Base-by-base conservation (phyloP, 2,888 invertebrate species). In the Rhamnusium bicolor region DNA sequence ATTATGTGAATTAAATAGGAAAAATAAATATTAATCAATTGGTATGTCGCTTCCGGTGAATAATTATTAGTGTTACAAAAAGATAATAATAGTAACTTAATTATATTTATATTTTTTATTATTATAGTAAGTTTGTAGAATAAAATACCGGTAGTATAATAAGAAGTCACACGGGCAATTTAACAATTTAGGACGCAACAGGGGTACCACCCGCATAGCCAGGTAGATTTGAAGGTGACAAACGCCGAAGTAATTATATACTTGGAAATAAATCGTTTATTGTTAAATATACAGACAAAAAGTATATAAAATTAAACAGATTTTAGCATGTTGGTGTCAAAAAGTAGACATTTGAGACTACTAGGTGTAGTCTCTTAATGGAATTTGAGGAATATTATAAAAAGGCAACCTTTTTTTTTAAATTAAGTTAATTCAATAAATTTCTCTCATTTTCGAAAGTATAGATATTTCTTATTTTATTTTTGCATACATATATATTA, bases 251-350 rank as follows among this genome's bases (percentile, higher is more conserved):
- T 29, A 56, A 56, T 56, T 56, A 56, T 21, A 24, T 56, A n/a
- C 27, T 29, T n/a, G 40, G 40, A 40, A 40, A 27, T 29, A 56
- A 56, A 27, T 56, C 56, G 14, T 56, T 56, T 27, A 56, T 29
- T 24, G 16, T 56, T 56, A 56, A 56, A 56, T 56, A n/a, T 14
- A 21, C 21, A 21, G 54, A 56, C 21, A 24, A 14, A 56, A 27
- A 40, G 40, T 56, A 24, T 24, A 14, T 21, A n/a, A 14, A 56
- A 21, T 24, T 19, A 56, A n/a, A 12, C 12, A 24, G 54, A 24
- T 56, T 56, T 56, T 56, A 56, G 54, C 54, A 56, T 27, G 19
- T 56, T 56, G 21, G 19, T 56, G 54, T 56, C 54, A 24, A 56
- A 24, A 56, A n/a, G 14, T 16, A 18, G 51, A 7, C 16, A 24